phyloP scores from a whole-genome alignment of 2,113 vertebrate species.

The Carassius auratus region DNA sequence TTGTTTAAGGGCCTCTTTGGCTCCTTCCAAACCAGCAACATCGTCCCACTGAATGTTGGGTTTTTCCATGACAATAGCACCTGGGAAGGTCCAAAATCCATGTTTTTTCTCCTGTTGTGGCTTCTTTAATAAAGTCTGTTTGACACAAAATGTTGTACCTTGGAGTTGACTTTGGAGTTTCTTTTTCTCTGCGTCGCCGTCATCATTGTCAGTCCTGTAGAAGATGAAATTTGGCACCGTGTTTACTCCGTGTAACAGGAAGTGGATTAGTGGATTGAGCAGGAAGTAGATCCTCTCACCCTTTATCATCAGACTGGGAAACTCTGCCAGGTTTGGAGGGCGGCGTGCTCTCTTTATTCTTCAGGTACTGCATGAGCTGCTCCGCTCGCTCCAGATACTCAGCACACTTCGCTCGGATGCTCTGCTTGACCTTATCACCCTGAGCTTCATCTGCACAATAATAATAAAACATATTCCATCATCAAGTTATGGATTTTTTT shows the following conservation, averaged over 20 bases:
- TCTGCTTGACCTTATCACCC: conserved; percentile 93
- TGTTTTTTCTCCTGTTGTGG: not conserved
- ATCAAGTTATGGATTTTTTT: not conserved
- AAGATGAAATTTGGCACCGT: not conserved
- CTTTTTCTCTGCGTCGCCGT: conserved; percentile 95
- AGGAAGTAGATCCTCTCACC: conserved; percentile 36
- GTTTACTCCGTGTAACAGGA: not conserved
- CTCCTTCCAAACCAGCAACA: conserved; percentile 91
- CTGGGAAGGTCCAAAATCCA: conserved; percentile 65
- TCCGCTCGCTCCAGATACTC: conserved; percentile 96
- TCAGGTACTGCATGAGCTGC: conserved; percentile 94
- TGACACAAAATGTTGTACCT: conserved; percentile 73
- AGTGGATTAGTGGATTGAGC: no score
- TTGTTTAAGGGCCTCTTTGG: conserved; percentile 96
- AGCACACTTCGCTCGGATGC: conserved; percentile 91
- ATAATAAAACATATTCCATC: not conserved
- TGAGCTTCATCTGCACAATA: conserved; percentile 87
- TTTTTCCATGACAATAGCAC: conserved; percentile 96
- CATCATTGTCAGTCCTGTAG: conserved; percentile 90
- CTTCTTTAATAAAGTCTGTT: not conserved
- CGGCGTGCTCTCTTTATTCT: conserved; percentile 82
- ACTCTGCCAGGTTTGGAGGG: conserved; percentile 90
- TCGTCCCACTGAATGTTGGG: conserved; percentile 96
- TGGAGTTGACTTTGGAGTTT: conserved; percentile 95
- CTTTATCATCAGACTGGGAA: conserved; percentile 88